Base-by-base conservation (phyloP, 2,888 invertebrate species). In the Sceliomorpha sp. region DNA sequence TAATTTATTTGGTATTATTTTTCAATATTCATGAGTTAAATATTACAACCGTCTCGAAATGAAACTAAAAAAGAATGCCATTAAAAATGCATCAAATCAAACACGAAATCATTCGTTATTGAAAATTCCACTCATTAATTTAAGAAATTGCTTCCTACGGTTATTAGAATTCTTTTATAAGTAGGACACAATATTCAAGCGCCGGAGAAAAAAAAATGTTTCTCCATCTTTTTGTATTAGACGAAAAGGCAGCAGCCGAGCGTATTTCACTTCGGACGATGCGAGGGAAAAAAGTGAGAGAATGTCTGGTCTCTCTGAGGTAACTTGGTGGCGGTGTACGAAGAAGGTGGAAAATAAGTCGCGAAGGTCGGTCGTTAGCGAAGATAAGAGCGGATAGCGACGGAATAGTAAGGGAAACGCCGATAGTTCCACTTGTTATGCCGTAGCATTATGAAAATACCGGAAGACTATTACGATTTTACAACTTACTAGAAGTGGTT, bases 381-480 rank as follows among this genome's bases (percentile, higher is more conserved):
- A 58, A 80, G 80, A 77, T 82, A 84, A 82, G 76, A 73, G 77
- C 66, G 73, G 72, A 76, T 75, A 75, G 72, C 70, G 42, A 69
- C 51, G 72, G 69, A 81, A 80, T 75, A 77, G 78, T 80, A 80
- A 80, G 80, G 77, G 79, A 80, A 81, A 81, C 78, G 81, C 76
- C 72, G 70, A 75, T 77, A 83, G 80, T 81, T 80, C 76, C 75
- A 83, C 84, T 85, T 84, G 84, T 84, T 85, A 84, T 84, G 70
- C 78, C 79, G 76, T 74, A 73, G 79, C 76, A 85, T 85, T 86
- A 86, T 85, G 85, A 83, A 85, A 85, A 86, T 85, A 85, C 83
- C 82, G 81, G 79, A 82, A 84, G 81, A 75, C 83, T 79, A 85
- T 85, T 85, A 83, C 80, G 82, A 85, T 86, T 86, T 85, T 85